Conservation (phyloP, 2,113 vertebrate species). For the Nothocercus julius region DNA sequence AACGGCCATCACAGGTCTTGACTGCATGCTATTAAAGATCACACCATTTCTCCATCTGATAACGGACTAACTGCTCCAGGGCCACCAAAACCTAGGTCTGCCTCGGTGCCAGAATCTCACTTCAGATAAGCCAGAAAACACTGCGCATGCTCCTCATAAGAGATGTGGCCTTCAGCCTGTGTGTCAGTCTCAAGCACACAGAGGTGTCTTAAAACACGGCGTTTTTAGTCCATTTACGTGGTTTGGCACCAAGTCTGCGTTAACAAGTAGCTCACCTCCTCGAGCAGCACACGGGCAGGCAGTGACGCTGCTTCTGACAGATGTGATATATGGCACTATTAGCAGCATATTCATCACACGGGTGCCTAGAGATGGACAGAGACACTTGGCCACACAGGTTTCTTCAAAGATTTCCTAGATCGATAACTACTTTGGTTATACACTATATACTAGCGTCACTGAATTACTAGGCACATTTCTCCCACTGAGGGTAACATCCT, state of each 20-base stretch:
- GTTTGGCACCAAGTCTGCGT: not conserved
- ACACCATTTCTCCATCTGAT: not conserved
- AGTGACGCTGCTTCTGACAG: not conserved
- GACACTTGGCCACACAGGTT: not conserved
- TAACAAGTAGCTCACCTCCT: not conserved
- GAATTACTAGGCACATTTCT: not conserved
- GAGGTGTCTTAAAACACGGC: not conserved
- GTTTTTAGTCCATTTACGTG: not conserved
- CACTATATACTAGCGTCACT: not conserved
- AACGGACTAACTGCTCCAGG: not conserved
- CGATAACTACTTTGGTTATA: not conserved
- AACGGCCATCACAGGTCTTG: not conserved
- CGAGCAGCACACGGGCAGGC: not conserved
- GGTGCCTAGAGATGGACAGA: not conserved
- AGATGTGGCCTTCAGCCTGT: not conserved
- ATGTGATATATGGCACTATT: not conserved
- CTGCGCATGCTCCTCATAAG: not conserved
- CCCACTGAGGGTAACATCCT: accelerated
- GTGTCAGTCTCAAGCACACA: not conserved
- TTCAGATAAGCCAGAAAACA: not conserved
- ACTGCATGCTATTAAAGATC: not conserved
- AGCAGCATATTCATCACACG: not conserved
- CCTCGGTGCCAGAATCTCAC: no score
- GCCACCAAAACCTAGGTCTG: not conserved
- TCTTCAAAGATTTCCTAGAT: not conserved